phyloP scores from a whole-genome alignment of 2,113 vertebrate genomes.

The Anas platyrhynchos region DNA sequence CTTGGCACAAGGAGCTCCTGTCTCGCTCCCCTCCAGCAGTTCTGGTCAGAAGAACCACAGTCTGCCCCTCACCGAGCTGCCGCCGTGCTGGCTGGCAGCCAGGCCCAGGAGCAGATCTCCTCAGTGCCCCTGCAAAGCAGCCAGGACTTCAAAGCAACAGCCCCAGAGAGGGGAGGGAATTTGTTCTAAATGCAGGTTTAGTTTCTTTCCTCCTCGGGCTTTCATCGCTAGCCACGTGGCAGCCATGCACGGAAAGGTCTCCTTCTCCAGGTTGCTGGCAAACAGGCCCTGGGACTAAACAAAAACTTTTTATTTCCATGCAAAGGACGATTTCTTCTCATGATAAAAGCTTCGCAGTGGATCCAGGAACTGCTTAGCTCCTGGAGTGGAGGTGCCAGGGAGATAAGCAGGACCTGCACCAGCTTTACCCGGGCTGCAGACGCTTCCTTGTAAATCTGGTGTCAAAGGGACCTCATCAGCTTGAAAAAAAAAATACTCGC shows the following conservation, averaged over 20 bases:
- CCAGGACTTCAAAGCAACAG: background rate
- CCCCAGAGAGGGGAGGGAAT: background rate
- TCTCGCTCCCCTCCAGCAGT: background rate
- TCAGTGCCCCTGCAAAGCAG: background rate
- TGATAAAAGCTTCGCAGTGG: background rate
- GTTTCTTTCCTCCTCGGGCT: background rate
- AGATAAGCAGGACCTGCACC: background rate
- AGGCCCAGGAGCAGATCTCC: background rate
- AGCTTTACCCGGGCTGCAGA: background rate
- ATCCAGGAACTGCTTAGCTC: background rate
- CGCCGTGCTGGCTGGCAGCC: background rate
- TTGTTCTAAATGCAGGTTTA: background rate
- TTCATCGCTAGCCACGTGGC: background rate
- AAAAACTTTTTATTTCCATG: slow-evolving; percentile 24
- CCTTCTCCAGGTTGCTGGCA: background rate
- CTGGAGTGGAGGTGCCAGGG: background rate
- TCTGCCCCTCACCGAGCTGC: fast-evolving
- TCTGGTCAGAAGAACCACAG: background rate
- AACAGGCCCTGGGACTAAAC: background rate
- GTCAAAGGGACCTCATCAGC: background rate
- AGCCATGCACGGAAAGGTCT: background rate
- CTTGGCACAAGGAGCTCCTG: background rate
- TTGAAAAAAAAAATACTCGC: background rate
- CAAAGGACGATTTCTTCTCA: background rate
- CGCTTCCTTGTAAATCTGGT: background rate